Conservation (phyloP, 2,113 vertebrate genomes). For the Patagioenas fasciata region DNA sequence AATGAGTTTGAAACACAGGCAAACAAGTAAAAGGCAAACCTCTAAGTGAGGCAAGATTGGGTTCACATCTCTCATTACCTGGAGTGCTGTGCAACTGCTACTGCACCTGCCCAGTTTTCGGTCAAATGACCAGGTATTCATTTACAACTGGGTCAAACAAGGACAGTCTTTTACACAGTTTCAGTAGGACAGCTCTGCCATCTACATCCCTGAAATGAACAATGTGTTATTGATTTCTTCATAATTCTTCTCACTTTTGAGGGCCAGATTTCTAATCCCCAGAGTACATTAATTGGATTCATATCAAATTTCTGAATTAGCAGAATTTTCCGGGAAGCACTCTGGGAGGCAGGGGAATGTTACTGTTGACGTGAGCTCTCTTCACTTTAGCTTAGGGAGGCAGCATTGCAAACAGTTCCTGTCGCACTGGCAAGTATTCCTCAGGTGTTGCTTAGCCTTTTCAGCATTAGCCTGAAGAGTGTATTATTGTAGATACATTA, state of each 20-base stretch:
- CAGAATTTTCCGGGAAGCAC: background rate
- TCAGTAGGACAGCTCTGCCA: slow-evolving; percentile 32
- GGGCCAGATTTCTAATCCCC: background rate
- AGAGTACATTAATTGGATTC: background rate
- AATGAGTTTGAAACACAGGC: background rate
- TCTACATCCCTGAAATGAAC: background rate
- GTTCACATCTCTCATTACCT: background rate
- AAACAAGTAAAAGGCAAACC: background rate
- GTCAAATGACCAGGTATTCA: background rate
- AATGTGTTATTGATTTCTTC: background rate
- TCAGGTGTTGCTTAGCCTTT: background rate
- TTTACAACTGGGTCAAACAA: background rate
- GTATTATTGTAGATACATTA: background rate
- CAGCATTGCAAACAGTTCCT: fast-evolving
- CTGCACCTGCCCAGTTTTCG: background rate
- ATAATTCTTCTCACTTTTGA: background rate
- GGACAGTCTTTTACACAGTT: background rate
- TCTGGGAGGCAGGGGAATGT: fast-evolving
- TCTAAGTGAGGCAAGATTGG: background rate
- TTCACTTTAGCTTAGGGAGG: background rate
- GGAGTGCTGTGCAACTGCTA: background rate
- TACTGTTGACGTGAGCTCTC: background rate
- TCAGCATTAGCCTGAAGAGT: background rate
- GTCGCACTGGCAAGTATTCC: background rate
- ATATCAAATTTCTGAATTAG: background rate